phyloP scores from a whole-genome alignment of 2,888 invertebrate species.

The Cataglyphis altisquamis region DNA sequence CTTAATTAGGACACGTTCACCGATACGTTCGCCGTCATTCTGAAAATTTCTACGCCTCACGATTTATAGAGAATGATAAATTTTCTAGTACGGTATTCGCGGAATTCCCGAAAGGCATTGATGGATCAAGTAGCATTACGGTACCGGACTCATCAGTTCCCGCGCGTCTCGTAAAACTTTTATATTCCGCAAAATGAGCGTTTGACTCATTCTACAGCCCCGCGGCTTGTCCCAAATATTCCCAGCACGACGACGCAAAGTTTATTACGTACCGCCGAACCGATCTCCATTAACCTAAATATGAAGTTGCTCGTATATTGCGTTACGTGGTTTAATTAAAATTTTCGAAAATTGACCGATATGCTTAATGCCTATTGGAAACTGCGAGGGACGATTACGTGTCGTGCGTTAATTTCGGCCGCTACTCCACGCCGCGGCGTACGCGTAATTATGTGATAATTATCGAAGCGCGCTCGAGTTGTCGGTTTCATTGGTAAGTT shows the following conservation, averaged over 20 bases:
- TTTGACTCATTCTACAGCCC: slow-evolving; percentile 43
- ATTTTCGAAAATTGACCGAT: slow-evolving; percentile 49
- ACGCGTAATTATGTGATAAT: slow-evolving; percentile 57
- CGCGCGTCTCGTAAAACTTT: slow-evolving; percentile 76
- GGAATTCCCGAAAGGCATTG: slow-evolving; percentile 74
- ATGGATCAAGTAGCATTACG: slow-evolving; percentile 78
- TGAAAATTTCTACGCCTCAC: slow-evolving; percentile 58
- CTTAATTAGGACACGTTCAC: slow-evolving; percentile 42
- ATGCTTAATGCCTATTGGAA: slow-evolving; percentile 47
- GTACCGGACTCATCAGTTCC: slow-evolving; percentile 71
- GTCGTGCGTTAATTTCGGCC: slow-evolving; percentile 57
- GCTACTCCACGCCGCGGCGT: slow-evolving; percentile 16
- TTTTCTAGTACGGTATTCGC: slow-evolving; percentile 64
- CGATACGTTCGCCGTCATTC: background rate
- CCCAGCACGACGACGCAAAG: slow-evolving; percentile 36
- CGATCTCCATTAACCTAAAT: slow-evolving; percentile 60
- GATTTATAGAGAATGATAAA: slow-evolving; percentile 77
- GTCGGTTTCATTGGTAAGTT: slow-evolving; percentile 43
- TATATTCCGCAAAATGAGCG: slow-evolving; percentile 72
- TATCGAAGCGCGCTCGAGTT: slow-evolving; percentile 53
- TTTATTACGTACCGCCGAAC: slow-evolving; percentile 61
- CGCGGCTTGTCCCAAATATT: slow-evolving; percentile 39
- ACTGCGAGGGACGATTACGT: slow-evolving; percentile 40
- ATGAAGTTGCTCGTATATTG: background rate
- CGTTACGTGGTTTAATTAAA: slow-evolving; percentile 58